Conservation (phyloP, 2,888 invertebrate species). For the Melieria crassipennis region DNA sequence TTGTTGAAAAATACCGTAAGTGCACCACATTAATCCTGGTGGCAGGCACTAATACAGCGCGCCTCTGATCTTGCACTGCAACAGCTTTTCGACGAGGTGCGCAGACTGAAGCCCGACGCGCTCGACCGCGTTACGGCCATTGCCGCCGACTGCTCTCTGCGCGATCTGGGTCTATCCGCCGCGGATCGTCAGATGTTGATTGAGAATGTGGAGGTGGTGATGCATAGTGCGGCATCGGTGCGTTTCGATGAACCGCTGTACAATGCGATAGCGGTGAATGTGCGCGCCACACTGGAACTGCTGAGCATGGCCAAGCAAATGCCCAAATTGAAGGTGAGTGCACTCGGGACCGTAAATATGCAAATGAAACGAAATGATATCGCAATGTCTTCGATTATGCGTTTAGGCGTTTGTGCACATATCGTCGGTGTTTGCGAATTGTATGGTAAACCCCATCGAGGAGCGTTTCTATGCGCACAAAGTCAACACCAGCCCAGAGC, state of each 20-base stretch:
- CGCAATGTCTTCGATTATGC: not conserved
- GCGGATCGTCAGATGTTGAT: conserved; percentile 56
- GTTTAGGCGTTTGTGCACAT: conserved; percentile 71
- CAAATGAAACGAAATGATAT: not conserved
- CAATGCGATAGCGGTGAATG: conserved; percentile 75
- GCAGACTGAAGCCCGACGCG: conserved; percentile 30
- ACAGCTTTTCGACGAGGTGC: conserved; percentile 49
- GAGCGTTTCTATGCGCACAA: conserved; percentile 64
- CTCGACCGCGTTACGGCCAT: conserved; percentile 56
- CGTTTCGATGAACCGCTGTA: conserved; percentile 77
- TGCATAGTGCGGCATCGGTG: conserved; percentile 94
- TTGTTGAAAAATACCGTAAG: conserved; percentile 10
- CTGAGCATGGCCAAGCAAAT: conserved; percentile 73
- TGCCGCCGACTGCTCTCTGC: conserved; percentile 62
- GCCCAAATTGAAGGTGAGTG: conserved; percentile 70
- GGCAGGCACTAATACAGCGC: not conserved
- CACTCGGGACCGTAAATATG: not conserved
- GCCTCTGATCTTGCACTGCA: not conserved
- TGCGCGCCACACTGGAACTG: conserved; percentile 73
- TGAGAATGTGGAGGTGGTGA: conserved; percentile 69
- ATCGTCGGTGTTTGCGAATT: conserved; percentile 77
- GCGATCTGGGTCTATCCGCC: conserved; percentile 62
- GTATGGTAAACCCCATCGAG: conserved; percentile 62
- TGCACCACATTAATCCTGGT: conserved; percentile 17
- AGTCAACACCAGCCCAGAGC: conserved; percentile 56